phyloP scores from a whole-genome alignment of 2,797 vertebrate genomes.

The Epinephelus coioides region DNA sequence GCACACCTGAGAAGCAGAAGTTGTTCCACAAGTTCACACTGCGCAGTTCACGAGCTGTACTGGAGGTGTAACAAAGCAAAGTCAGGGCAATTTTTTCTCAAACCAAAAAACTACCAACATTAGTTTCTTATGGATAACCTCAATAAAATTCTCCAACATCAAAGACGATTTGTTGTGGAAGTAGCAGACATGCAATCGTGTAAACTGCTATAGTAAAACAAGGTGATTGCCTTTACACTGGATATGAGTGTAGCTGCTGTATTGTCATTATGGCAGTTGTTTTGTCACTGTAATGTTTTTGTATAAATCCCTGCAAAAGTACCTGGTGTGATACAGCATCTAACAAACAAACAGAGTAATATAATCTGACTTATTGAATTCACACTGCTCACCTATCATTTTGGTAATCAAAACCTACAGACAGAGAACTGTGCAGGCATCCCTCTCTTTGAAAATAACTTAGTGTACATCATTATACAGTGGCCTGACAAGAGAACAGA shows the following conservation, averaged over 20 bases:
- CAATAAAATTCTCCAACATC: constrained; percentile 17
- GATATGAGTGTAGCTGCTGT: constrained; percentile 10
- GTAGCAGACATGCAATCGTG: constrained; percentile 16
- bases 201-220: constrained; percentile 30
- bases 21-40: constrained; percentile 18
- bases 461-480: constrained; percentile 1
- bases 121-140: background rate
- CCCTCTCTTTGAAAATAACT: constrained; percentile 35
- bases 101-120: background rate
- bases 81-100: background rate
- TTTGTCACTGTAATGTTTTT: constrained; percentile 29
- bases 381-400: constrained; percentile 25
- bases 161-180: constrained; percentile 11
- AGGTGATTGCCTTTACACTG: constrained; percentile 22
- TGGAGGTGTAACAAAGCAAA: constrained; percentile 4
- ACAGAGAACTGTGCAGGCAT: constrained; percentile 4
- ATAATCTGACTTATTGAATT: constrained; percentile 15
- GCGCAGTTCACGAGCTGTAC: constrained; percentile 6
- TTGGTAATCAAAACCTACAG: constrained; percentile 22
- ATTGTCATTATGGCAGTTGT: constrained; percentile 41
- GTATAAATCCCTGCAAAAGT: constrained; percentile 14
- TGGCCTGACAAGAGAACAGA: no score
- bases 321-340: constrained; percentile 14
- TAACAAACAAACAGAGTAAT: constrained; percentile 13
- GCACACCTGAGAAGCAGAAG: constrained; percentile 19